Percentiles rank a stretch among this genome's conserved stretches.
Conservation (phyloP, 2,113 vertebrate species). For the Planiliza haematocheilus region DNA sequence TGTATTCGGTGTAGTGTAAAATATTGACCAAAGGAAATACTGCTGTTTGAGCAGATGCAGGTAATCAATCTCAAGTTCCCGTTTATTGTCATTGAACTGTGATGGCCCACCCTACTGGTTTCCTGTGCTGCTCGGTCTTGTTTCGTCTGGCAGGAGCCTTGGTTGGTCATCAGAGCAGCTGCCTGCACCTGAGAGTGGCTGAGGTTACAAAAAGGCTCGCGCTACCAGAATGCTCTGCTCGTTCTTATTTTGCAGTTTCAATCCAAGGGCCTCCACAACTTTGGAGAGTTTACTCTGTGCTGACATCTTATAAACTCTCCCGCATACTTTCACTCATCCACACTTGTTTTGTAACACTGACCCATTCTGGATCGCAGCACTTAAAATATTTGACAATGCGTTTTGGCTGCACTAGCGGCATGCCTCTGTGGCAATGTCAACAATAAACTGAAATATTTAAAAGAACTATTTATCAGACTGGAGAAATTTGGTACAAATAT, state of each 20-base stretch:
- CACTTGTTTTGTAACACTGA: neutral
- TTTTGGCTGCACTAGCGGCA: neutral
- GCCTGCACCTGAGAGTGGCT: constrained; percentile 12
- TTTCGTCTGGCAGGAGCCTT: neutral
- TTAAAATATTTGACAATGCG: neutral
- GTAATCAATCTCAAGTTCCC: constrained; percentile 10
- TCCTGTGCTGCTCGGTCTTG: constrained; percentile 17
- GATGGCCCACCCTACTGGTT: constrained; percentile 9
- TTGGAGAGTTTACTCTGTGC: no score
- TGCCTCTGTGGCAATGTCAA: neutral
- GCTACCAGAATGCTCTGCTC: neutral
- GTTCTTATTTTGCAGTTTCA: no score
- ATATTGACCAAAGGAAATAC: constrained; percentile 25
- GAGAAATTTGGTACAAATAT: neutral
- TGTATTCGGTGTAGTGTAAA: constrained; percentile 19
- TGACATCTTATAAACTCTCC: no score
- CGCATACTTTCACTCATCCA: no score
- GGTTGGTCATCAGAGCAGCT: neutral
- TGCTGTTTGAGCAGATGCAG: constrained; percentile 1
- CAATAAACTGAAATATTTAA: neutral
- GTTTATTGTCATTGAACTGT: constrained; percentile 21
- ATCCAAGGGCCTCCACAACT: no score
- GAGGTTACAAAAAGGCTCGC: neutral
- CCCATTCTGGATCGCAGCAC: neutral
- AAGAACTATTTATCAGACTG: neutral